Conservation (phyloP, 30 jellyfish, hydroid and myxozoan species). For the Morbakka virulenta region DNA sequence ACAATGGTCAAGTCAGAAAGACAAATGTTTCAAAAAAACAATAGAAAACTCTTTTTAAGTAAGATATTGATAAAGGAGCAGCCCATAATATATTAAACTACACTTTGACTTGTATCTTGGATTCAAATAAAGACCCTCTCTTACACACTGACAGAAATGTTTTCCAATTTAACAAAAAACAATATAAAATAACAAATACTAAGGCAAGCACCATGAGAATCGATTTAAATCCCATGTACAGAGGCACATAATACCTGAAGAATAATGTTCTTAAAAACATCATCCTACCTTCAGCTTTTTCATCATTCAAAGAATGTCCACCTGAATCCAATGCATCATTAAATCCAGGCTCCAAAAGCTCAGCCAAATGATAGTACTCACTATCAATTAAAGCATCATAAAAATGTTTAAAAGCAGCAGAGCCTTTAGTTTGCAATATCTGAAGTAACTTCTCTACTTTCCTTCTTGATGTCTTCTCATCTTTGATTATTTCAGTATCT, state of each 20-base stretch:
- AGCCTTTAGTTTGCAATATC: constrained; percentile 32
- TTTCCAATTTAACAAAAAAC: neutral
- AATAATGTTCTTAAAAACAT: neutral
- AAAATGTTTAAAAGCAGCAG: constrained; percentile 50
- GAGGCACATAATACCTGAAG: neutral
- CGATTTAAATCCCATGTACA: neutral
- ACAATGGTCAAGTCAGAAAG: too few species aligned
- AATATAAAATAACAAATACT: neutral
- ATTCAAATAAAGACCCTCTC: too few species aligned
- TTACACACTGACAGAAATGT: too few species aligned
- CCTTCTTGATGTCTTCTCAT: constrained; percentile 53
- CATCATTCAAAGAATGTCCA: too few species aligned
- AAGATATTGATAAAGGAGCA: too few species aligned
- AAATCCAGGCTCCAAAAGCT: constrained; percentile 52
- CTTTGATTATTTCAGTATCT: constrained; percentile 72
- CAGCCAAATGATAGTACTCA: constrained; percentile 70
- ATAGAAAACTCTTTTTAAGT: too few species aligned
- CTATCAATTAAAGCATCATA: constrained; percentile 72
- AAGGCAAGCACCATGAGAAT: too few species aligned
- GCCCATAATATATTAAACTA: too few species aligned
- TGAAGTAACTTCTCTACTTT: constrained; percentile 42
- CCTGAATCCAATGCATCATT: too few species aligned
- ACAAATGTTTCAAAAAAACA: too few species aligned
- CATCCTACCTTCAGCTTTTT: neutral
- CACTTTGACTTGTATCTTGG: too few species aligned